phyloP scores from a whole-genome alignment of 37 sponge, comb jelly and placozoan genomes.

The Chondrilla cf. caribensis region DNA sequence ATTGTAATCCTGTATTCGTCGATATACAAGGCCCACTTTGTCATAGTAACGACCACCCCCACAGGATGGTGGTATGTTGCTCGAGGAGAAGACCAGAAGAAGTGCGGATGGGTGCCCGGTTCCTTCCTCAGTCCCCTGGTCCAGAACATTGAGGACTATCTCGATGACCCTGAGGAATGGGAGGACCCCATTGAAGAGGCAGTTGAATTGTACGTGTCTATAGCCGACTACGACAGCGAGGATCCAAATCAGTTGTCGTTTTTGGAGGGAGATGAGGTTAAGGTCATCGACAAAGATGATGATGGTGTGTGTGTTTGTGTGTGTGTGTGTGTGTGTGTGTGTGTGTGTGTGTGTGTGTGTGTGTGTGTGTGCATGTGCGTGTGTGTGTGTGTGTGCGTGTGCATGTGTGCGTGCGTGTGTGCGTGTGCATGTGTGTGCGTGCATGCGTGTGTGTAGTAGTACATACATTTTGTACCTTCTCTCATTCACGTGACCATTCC shows the following conservation, averaged over 20 bases:
- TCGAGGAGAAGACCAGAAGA: background rate
- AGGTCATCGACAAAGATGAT: slow-evolving; percentile 78
- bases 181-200: background rate
- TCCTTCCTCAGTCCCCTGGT: background rate
- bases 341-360: too few relatives aligned
- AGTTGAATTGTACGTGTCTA: slow-evolving; percentile 37
- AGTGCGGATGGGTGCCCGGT: background rate
- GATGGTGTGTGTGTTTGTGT: slow-evolving; percentile 53
- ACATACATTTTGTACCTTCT: too few relatives aligned
- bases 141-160: background rate
- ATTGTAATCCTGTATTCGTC: background rate
- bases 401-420: too few relatives aligned
- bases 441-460: too few relatives aligned
- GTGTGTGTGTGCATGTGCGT: too few relatives aligned
- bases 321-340: too few relatives aligned
- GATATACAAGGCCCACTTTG: background rate
- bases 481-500: too few relatives aligned
- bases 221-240: slow-evolving; percentile 69
- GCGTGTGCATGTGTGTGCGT: too few relatives aligned
- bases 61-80: slow-evolving; percentile 26
- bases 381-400: too few relatives aligned
- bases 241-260: slow-evolving; percentile 70
- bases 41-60: too few relatives aligned
- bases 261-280: slow-evolving; percentile 55
- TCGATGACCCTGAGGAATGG: slow-evolving; percentile 1